Percentiles rank a stretch among this genome's conserved stretches.
phyloP scores from a whole-genome alignment of 2,888 invertebrate genomes.

The Thyatira batis region DNA sequence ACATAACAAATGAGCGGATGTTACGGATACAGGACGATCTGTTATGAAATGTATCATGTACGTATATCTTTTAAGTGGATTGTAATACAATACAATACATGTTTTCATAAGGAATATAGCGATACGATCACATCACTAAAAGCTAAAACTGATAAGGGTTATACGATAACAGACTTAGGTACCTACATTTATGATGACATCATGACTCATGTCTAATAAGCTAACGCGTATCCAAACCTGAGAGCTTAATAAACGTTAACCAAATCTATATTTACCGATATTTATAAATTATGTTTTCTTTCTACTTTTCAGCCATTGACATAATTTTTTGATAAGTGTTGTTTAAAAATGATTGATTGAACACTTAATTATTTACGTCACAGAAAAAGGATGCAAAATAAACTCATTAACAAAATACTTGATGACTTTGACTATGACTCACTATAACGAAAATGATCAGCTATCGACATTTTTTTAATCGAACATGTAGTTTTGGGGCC shows the following conservation, averaged over 20 bases:
- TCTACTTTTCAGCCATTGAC: background rate
- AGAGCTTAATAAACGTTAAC: background rate
- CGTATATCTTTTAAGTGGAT: background rate
- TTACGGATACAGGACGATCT: background rate
- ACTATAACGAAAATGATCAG: no score
- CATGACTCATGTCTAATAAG: background rate
- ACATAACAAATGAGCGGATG: background rate
- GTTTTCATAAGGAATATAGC: background rate
- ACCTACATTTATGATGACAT: background rate
- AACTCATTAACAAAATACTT: no score
- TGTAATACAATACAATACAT: background rate
- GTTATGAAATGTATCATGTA: background rate
- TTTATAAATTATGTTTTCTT: background rate
- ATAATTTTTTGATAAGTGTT: background rate
- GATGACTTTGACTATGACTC: no score
- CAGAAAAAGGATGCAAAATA: no score
- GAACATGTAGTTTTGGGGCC: no score
- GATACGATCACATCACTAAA: background rate
- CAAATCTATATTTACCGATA: background rate
- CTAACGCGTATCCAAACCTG: background rate
- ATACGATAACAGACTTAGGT: background rate
- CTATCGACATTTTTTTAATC: no score
- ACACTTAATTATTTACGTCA: no score
- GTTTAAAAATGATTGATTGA: background rate
- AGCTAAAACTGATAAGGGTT: background rate